Percentiles rank a stretch among this genome's conserved stretches.
Evolutionary conservation across 2,888 invertebrate genomes (phyloP).

Genomic region (Bellardia bayeri): DNA sequence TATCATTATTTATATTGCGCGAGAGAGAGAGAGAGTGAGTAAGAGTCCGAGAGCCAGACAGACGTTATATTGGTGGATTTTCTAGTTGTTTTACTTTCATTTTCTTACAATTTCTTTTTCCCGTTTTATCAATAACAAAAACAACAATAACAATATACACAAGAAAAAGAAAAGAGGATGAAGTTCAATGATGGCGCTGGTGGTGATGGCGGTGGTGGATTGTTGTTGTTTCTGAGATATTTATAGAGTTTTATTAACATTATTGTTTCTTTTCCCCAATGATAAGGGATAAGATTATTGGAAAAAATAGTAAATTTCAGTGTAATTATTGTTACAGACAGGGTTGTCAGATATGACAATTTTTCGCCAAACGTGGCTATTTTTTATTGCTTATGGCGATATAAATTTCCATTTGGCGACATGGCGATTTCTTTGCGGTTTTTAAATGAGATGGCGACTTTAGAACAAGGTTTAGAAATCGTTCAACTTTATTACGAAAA

Average conservation of each 20-base stretch:
- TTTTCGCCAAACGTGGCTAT: too few species aligned
- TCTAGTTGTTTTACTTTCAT: slow-evolving; percentile 75
- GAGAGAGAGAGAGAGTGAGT: slow-evolving; percentile 8
- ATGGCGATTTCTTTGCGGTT: too few species aligned
- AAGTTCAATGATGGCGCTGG: slow-evolving; percentile 46
- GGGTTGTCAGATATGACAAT: too few species aligned
- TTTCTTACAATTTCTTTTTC: slow-evolving; percentile 69
- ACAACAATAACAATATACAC: slow-evolving; percentile 4
- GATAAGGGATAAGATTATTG: slow-evolving; percentile 40
- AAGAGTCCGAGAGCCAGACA: neutral
- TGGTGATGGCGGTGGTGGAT: slow-evolving; percentile 36
- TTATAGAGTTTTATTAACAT: slow-evolving; percentile 48
- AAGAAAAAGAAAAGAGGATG: slow-evolving; percentile 13
- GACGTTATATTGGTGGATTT: slow-evolving; percentile 51
- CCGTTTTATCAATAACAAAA: slow-evolving; percentile 39
- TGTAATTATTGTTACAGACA: neutral
- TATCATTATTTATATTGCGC: slow-evolving; percentile 16
- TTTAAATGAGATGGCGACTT: too few species aligned
- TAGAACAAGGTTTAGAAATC: too few species aligned
- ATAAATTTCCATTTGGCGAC: too few species aligned
- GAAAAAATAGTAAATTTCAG: neutral
- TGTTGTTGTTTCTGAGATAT: slow-evolving; percentile 6
- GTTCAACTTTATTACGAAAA: too few species aligned
- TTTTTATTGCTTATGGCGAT: too few species aligned
- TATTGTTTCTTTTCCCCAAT: neutral